Base-by-base conservation (phyloP, 2,797 vertebrate genomes). In the Antrozous pallidus region DNA sequence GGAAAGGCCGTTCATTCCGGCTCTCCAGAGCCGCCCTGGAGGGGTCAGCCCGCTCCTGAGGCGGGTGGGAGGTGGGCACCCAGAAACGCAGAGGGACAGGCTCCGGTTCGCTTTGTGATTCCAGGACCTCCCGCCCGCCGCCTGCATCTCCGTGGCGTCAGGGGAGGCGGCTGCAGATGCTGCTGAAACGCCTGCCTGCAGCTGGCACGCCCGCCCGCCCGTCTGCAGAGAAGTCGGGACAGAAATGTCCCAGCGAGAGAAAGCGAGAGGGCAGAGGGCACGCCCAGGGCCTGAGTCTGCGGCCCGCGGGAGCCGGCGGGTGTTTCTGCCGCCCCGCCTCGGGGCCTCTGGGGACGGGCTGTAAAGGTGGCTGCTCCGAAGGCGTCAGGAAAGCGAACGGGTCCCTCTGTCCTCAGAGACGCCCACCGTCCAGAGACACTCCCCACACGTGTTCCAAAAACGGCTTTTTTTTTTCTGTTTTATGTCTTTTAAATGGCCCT, bases 211-310 rank as follows among this genome's bases (percentile, higher is more conserved):
- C 26, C 18, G 8, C 38, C 17, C 4, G 31, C n/a, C n/a, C n/a
- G 31, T 74, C 24, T 87, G 92, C 58, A 54, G 74, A 91, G 61
- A 67, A 56, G 11, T 81, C 33, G 40, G 58, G 70, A 40, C 65
- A 65, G 65, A 95, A 31, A 63, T 91, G 54, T 94, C 17, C 85
- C 38, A 83, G 33, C 93, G 38, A 85, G 88, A 81, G 16, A 70
- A 85, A n/a, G n/a, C n/a, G n/a, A n/a, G n/a, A n/a, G n/a, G n/a
- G n/a, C n/a, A n/a, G n/a, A n/a, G n/a, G n/a, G n/a, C n/a, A n/a
- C n/a, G n/a, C n/a, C n/a, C n/a, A n/a, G n/a, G n/a, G n/a, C n/a
- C n/a, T n/a, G n/a, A n/a, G n/a, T n/a, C n/a, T n/a, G n/a, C n/a
- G n/a, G n/a, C n/a, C n/a, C n/a, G n/a, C n/a, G n/a, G n/a, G n/a